Conservation (phyloP, 2,797 vertebrate species). For the Alca torda region DNA sequence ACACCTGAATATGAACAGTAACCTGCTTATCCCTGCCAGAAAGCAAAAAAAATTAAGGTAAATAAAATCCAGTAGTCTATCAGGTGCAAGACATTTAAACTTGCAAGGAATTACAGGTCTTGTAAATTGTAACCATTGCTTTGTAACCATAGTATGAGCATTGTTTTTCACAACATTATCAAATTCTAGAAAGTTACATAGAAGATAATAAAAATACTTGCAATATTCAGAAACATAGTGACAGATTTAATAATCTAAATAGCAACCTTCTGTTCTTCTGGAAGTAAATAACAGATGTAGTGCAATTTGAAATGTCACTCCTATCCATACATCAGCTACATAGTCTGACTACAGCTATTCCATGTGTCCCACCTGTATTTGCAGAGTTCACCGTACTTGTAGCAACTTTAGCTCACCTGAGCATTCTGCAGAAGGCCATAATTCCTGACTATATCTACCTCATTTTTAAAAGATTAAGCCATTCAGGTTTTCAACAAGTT, state of each 20-base stretch:
- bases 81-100: neutral
- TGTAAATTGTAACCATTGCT: neutral
- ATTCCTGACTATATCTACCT: neutral
- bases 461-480: neutral
- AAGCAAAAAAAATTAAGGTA: neutral
- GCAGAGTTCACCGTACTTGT: neutral
- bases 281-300: neutral
- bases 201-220: neutral
- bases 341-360: neutral
- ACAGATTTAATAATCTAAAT: neutral
- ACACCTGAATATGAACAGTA: neutral
- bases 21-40: neutral
- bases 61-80: neutral
- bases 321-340: neutral
- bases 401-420: neutral
- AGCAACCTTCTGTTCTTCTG: neutral
- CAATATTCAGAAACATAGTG: neutral
- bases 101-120: neutral
- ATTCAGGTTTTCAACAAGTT: neutral
- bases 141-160: neutral
- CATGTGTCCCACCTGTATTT: accelerated
- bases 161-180: neutral
- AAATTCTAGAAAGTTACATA: neutral
- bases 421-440: neutral
- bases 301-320: neutral